Conservation (phyloP, 2,113 vertebrate species). For the Gadus chalcogrammus region DNA sequence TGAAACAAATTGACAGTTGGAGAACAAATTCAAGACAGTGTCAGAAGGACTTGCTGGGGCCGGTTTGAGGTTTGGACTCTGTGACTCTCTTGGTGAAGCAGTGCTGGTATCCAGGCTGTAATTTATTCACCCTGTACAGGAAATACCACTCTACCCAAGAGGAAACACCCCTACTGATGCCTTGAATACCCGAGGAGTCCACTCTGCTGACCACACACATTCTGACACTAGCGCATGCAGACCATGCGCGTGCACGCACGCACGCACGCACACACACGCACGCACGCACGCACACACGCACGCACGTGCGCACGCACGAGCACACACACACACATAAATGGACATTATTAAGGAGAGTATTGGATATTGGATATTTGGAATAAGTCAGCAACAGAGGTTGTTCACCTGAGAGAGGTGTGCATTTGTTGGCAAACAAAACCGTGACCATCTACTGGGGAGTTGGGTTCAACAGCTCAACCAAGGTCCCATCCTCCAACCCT, state of each 20-base stretch:
- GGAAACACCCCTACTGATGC: slow-evolving; percentile 51
- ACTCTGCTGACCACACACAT: slow-evolving; percentile 5
- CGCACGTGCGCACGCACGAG: slow-evolving; percentile 2
- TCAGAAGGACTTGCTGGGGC: background rate
- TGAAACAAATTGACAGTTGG: background rate
- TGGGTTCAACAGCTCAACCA: slow-evolving; percentile 9
- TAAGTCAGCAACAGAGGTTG: slow-evolving; percentile 1
- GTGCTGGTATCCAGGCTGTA: slow-evolving; percentile 23
- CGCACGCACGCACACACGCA: background rate
- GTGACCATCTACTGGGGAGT: background rate
- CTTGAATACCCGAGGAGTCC: slow-evolving; percentile 50
- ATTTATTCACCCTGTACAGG: slow-evolving; percentile 61
- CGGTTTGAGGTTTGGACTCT: background rate
- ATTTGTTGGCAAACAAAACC: slow-evolving; percentile 8
- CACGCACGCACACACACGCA: slow-evolving; percentile 14
- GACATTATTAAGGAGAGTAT: too few relatives aligned
- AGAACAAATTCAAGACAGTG: background rate
- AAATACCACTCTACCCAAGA: slow-evolving; percentile 65
- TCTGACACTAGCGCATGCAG: too few relatives aligned
- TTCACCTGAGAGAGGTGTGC: background rate
- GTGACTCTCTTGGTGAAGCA: slow-evolving; percentile 3
- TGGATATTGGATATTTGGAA: too few relatives aligned
- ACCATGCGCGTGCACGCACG: background rate
- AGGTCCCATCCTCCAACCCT: background rate
- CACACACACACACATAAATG: too few relatives aligned